Base-by-base conservation (phyloP, 2,797 vertebrate genomes). In the Danio tinwini region DNA sequence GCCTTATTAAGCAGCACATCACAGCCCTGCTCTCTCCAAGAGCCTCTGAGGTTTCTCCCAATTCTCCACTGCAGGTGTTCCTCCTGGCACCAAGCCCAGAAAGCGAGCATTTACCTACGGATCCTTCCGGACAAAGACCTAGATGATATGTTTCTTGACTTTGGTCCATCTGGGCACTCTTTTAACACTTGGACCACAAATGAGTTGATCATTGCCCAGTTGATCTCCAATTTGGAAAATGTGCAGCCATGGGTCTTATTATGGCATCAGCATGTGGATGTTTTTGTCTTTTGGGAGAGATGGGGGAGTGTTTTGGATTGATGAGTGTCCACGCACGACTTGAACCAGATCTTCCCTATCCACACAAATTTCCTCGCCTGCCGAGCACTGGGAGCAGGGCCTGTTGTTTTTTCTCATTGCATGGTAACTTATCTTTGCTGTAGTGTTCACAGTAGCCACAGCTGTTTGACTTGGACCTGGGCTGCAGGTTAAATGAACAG, bases 51-150 rank as follows among this genome's bases (percentile, higher is more conserved):
- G n/a, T 47, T 63, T 56, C 44, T 71, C 39, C 44, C 19, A 39
- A 11, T 65, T 69, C 55, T 74, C 69, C 53, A 40, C 77, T 81
- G 79, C 85, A 88, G 87, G 85, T 88, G 83, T 84, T 78, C 68
- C 39, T 71, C 50, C 77, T 29, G 67, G 83, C 80, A 70, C 47
- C 13, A 37, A 52, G 83, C 84, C 77, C 72, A 85, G 80, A 76
- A 67, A 5, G 8, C 49, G 39, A 68, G 50, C 40, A 19, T 7
- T 59, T 69, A 78, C 72, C 53, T 67, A 73, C 5, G 47, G 68
- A 59, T 78, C 61, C 75, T 74, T 79, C 76, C 56, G 74, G 65
- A 84, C 42, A 65, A 44, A 81, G 58, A 67, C 21, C 62, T 53
- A 69, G 73, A 50, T 42, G 68, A 44, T 52, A 79, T 58, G 55